Evolutionary conservation across 2,113 vertebrate species (phyloP).

Genomic region (Rhombomys opimus): DNA sequence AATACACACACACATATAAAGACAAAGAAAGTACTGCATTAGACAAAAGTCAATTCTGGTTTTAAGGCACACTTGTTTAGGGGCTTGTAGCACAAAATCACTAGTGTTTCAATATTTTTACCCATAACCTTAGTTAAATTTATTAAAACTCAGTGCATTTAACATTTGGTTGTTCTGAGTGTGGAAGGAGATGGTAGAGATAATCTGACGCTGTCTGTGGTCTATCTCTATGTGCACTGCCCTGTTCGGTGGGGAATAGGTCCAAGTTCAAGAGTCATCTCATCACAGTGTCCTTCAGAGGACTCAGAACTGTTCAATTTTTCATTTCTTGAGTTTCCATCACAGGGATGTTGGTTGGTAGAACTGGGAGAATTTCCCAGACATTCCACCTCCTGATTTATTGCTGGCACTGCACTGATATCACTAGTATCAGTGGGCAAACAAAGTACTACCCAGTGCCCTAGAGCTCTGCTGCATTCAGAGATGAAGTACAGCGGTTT

Average conservation of each 20-base stretch:
- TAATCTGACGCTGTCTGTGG: background rate
- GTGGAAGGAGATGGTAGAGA: background rate
- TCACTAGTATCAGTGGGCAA: background rate
- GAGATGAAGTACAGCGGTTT: background rate
- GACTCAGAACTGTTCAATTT: background rate
- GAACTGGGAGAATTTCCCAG: background rate
- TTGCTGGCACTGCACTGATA: background rate
- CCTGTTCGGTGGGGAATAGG: background rate
- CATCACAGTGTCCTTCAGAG: background rate
- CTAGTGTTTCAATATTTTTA: background rate
- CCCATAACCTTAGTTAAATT: background rate
- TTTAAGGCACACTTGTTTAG: background rate
- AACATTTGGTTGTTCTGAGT: background rate
- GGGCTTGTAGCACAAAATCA: background rate
- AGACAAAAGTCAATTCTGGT: background rate
- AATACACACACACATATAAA: background rate
- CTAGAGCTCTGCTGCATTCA: background rate
- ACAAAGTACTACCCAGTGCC: background rate
- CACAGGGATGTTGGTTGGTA: background rate
- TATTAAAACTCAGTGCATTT: background rate
- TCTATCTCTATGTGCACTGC: background rate
- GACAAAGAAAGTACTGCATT: background rate
- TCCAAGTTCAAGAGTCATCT: background rate
- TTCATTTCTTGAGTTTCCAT: background rate
- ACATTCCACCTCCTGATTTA: background rate